Evolutionary conservation across 2,797 vertebrate species (phyloP).

Genomic region (Manis crassicaudata): DNA sequence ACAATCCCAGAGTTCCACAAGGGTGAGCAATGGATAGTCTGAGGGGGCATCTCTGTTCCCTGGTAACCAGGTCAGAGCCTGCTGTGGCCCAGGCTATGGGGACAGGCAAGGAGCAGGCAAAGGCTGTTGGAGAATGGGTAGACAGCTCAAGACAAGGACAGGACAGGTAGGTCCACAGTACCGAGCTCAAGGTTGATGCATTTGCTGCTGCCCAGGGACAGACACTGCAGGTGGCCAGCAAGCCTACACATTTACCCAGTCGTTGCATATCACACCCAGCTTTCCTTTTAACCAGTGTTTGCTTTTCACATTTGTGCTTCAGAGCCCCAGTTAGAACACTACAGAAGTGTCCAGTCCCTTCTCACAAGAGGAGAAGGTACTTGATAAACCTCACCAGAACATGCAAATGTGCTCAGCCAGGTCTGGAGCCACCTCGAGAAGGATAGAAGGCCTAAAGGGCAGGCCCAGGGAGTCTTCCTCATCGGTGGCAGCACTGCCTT

Average conservation of each 20-base stretch:
- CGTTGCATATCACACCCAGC: not conserved
- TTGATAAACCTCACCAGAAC: not conserved
- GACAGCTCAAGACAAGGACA: not conserved
- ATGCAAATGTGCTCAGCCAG: not conserved
- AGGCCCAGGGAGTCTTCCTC: not conserved
- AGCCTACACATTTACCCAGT: not conserved
- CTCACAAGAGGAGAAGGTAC: not conserved
- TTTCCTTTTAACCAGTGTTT: not conserved
- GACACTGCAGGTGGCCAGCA: not conserved
- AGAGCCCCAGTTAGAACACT: not conserved
- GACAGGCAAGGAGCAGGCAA: not conserved
- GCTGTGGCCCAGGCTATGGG: not conserved
- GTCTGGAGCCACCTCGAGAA: not conserved
- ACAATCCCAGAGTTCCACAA: not conserved
- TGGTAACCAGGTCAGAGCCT: not conserved
- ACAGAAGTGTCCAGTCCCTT: not conserved
- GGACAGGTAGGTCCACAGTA: not conserved
- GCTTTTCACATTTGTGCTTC: not conserved
- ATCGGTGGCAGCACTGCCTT: fast-evolving
- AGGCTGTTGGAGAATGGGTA: not conserved
- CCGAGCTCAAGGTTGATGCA: not conserved
- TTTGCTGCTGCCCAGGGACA: not conserved
- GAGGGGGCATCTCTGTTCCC: not conserved
- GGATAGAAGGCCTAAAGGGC: too few species aligned
- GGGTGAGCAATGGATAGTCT: too few species aligned